Base-by-base conservation (phyloP, 2,797 vertebrate genomes). In the Rhyacichthys aspro region DNA sequence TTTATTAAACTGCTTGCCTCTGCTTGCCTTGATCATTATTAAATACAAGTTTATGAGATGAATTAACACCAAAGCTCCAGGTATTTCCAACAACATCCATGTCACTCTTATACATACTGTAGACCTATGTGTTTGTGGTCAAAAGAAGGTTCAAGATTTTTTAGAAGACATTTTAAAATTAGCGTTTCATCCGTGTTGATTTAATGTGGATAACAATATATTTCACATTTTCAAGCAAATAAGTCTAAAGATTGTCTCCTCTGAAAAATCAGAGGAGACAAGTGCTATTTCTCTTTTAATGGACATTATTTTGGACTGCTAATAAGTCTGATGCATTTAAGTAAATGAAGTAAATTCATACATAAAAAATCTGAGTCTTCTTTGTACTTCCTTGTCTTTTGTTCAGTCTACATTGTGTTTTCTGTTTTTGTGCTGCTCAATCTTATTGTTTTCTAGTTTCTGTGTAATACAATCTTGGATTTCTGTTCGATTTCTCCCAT, bases 21-120 rank as follows among this genome's bases (percentile, higher is more conserved):
- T n/a, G n/a, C n/a, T 92, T 91, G 86, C 90, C 90, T 87, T 85
- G 91, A 91, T 88, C 89, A 91, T 73, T 92, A 78, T 85, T 87
- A 84, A 72, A 90, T 86, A 83, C 91, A 77, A 78, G 44, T 70
- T 88, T 90, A 91, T 87, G 88, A 93, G 92, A 90, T 91, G 92
- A 91, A 86, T 87, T 88, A 82, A 59, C 87, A 86, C 74, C 84
- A 86, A 86, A 85, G 78, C 82, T 79, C 63, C 89, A 94, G 91
- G 91, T 94, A 92, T 92, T 93, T 65, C 34, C 57, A 64, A 61
- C 63, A 73, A 46, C 39, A 43, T 55, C 41, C 68, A 50, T 62
- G 10, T 69, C 78, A 66, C 60, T 23, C 34, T 4, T 57, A n/a
- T n/a, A n/a, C n/a, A n/a, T n/a, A n/a, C n/a, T 57, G 19, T 56